phyloP scores from a whole-genome alignment of 1,140 invertebrate genomes.

The Bombus superbus region DNA sequence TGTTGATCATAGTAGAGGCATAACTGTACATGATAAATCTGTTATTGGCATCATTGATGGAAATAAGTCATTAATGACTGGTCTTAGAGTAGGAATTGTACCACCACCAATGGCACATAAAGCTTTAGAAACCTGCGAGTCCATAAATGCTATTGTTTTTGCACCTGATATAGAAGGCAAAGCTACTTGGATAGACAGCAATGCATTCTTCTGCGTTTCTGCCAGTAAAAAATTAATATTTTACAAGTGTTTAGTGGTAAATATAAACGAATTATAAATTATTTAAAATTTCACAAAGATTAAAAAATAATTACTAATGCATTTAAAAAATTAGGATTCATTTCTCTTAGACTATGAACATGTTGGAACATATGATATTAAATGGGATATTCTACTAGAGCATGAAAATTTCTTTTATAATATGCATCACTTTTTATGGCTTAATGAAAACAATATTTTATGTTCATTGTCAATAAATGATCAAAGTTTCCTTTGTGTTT shows the following conservation, averaged over 20 bases:
- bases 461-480: constrained; percentile 62
- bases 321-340: constrained; percentile 60
- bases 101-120: constrained; percentile 93
- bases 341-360: constrained; percentile 57
- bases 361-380: constrained; percentile 65
- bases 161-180: constrained; percentile 74
- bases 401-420: constrained; percentile 44
- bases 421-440: constrained; percentile 77
- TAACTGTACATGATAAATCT: constrained; percentile 82
- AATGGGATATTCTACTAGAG: constrained; percentile 50
- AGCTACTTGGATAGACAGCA: constrained; percentile 74
- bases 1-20: constrained; percentile 84
- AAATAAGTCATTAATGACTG: constrained; percentile 87
- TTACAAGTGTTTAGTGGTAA: constrained; percentile 59
- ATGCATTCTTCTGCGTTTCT: constrained; percentile 75
- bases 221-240: constrained; percentile 68
- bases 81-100: constrained; percentile 88
- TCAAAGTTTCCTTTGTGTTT: constrained; percentile 66
- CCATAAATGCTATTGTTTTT: constrained; percentile 86
- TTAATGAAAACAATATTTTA: constrained; percentile 69
- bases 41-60: constrained; percentile 92
- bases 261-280: constrained; percentile 62
- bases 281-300: background rate
- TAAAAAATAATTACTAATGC: background rate
- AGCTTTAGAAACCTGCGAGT: constrained; percentile 82